Conservation (phyloP, 2,888 invertebrate species). For the Heliconius aoede region DNA sequence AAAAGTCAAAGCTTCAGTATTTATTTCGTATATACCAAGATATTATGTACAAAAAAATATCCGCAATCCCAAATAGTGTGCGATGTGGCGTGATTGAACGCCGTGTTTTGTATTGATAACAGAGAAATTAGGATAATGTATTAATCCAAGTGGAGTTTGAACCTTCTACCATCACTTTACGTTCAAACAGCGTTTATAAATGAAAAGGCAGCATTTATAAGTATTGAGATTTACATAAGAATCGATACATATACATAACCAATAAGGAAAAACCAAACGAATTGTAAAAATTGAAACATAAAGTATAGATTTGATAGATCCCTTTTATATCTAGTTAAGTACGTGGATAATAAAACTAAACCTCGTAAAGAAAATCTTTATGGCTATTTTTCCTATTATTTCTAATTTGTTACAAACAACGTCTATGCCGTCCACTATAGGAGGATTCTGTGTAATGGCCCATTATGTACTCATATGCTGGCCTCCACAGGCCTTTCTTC, state of each 20-base stretch:
- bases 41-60: no score
- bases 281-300: conserved; percentile 11
- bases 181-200: no score
- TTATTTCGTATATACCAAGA: no score
- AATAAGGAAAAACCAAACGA: background rate
- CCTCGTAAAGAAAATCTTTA: conserved; percentile 44
- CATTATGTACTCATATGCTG: conserved; percentile 43
- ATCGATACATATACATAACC: background rate
- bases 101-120: no score
- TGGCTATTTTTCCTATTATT: conserved; percentile 46
- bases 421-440: conserved; percentile 26
- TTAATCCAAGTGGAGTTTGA: no score
- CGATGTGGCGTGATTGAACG: no score
- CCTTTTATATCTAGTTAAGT: conserved; percentile 32
- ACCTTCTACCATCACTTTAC: no score
- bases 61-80: no score
- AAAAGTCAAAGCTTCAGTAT: no score
- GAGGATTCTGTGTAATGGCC: conserved; percentile 39
- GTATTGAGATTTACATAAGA: no score
- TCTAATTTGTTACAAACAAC: conserved; percentile 46
- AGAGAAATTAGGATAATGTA: no score
- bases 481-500: conserved; percentile 34
- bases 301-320: conserved; percentile 18
- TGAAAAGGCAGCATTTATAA: no score
- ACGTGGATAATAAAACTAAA: conserved; percentile 45